phyloP scores from a whole-genome alignment of 2,888 invertebrate genomes.

The Zelleria hepariella region DNA sequence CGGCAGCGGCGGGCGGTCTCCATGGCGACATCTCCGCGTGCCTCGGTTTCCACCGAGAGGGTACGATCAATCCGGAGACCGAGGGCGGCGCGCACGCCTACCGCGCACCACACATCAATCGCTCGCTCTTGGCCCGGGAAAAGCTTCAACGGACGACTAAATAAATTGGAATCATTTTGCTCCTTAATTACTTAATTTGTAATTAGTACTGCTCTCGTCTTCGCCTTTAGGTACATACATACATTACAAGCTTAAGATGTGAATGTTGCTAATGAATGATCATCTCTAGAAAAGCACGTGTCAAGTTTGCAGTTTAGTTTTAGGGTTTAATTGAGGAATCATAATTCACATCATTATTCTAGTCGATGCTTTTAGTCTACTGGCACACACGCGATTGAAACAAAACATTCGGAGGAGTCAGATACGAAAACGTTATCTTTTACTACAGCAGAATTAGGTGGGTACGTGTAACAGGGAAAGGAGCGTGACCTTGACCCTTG shows the following conservation, averaged over 20 bases:
- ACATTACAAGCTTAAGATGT: no score
- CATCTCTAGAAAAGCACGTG: background rate
- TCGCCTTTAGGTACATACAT: no score
- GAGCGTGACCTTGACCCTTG: conserved; percentile 69
- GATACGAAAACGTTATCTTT: background rate
- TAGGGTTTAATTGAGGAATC: background rate
- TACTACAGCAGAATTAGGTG: background rate
- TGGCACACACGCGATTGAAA: background rate
- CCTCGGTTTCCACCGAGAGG: conserved; percentile 24
- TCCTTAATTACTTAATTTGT: no score
- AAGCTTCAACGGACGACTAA: background rate
- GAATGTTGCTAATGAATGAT: no score
- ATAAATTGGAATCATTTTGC: background rate
- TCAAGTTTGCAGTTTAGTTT: background rate
- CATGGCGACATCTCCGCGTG: conserved; percentile 53
- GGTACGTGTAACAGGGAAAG: conserved; percentile 33
- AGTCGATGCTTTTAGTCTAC: no score
- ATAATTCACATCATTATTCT: no score
- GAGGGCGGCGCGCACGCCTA: conserved; percentile 33
- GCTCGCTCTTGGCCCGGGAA: background rate
- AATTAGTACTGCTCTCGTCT: no score
- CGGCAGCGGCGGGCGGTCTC: conserved; percentile 49
- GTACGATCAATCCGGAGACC: conserved; percentile 55
- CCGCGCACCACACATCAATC: conserved; percentile 19
- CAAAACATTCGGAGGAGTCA: background rate